Percentiles rank a stretch among this genome's conserved stretches.
phyloP scores from a whole-genome alignment of 2,113 vertebrate genomes.

The Onychostruthus taczanowskii region DNA sequence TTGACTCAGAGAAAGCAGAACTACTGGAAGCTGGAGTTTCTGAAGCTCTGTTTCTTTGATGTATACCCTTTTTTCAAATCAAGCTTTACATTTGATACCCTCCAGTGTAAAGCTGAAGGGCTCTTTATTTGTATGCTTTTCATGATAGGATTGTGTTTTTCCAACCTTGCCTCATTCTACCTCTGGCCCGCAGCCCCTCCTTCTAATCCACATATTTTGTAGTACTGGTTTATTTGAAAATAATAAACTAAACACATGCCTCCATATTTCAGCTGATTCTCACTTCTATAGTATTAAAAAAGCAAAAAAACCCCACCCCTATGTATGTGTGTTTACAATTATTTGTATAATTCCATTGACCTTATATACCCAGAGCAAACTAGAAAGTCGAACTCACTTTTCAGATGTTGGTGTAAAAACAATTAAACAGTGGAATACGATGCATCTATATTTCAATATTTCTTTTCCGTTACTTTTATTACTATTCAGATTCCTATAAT shows the following conservation, averaged over 20 bases:
- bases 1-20: neutral
- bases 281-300: neutral
- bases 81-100: neutral
- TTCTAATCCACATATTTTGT: neutral
- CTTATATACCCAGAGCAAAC: neutral
- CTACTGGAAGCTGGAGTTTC: neutral
- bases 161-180: neutral
- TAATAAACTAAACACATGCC: neutral
- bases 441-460: neutral
- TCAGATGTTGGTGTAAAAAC: neutral
- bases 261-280: neutral
- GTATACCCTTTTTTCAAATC: neutral
- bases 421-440: neutral
- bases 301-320: neutral
- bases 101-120: neutral
- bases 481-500: neutral
- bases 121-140: neutral
- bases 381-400: neutral
- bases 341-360: neutral
- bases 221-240: neutral
- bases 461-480: neutral
- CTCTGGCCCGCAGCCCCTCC: accelerated
- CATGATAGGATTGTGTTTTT: neutral
- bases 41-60: neutral
- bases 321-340: neutral